Conservation (phyloP, 2,113 vertebrate species). For the Sander lucioperca region DNA sequence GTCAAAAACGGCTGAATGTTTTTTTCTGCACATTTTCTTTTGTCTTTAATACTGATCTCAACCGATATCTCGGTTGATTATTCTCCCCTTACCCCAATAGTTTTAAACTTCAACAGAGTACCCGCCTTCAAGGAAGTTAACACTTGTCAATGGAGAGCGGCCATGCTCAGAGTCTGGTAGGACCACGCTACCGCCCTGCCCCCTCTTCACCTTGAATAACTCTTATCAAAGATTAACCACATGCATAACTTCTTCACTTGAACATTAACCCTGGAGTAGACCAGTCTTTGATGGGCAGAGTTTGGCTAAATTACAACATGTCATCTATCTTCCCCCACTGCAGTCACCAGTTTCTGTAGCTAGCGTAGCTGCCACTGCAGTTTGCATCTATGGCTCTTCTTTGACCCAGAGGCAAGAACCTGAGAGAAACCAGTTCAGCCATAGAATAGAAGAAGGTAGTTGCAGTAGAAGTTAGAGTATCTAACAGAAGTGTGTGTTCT, state of each 20-base stretch:
- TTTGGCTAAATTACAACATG: not conserved
- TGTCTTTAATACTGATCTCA: not conserved
- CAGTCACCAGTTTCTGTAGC: too few relatives aligned
- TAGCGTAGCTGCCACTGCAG: not conserved
- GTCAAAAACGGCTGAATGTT: too few relatives aligned
- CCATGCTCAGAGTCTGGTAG: too few relatives aligned
- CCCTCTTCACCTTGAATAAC: not conserved
- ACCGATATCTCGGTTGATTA: not conserved
- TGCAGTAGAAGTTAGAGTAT: not conserved
- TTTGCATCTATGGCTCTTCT: not conserved
- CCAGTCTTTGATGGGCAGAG: not conserved
- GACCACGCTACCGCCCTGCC: too few relatives aligned
- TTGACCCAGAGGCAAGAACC: too few relatives aligned
- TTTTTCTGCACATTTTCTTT: not conserved
- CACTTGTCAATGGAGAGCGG: too few relatives aligned
- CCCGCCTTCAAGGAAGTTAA: too few relatives aligned
- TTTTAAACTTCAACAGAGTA: too few relatives aligned
- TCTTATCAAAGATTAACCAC: conserved; percentile 47
- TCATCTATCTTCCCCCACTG: not conserved
- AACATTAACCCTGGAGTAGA: conserved; percentile 38
- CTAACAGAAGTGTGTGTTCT: not conserved
- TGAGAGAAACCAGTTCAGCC: not conserved
- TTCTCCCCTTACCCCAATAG: too few relatives aligned
- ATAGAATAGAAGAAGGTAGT: not conserved
- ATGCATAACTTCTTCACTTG: not conserved